Percentiles rank a stretch among this genome's conserved stretches.
Evolutionary conservation across 2,888 invertebrate species (phyloP).

Genomic region (Mythimna impura): DNA sequence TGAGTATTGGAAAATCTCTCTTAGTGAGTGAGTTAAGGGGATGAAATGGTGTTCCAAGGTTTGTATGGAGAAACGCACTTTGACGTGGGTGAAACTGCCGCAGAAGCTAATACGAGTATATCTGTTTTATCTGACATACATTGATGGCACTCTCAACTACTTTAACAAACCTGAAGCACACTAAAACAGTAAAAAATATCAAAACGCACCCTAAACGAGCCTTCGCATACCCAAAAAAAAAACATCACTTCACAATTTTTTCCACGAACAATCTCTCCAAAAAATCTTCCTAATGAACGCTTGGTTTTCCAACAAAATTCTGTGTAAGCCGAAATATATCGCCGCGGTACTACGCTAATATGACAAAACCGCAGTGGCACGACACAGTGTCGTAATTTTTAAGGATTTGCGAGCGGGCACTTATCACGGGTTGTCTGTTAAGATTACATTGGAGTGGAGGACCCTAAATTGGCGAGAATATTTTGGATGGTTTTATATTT

Average conservation of each 20-base stretch:
- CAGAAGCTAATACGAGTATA: no score
- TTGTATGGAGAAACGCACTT: no score
- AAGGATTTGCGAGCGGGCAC: slow-evolving; percentile 79
- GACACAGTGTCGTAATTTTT: slow-evolving; percentile 81
- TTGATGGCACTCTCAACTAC: background rate
- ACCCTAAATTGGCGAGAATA: slow-evolving; percentile 57
- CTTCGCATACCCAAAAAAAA: slow-evolving; percentile 35
- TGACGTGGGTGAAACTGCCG: no score
- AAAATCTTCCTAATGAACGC: slow-evolving; percentile 60
- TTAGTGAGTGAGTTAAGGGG: no score
- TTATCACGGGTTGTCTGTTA: slow-evolving; percentile 73
- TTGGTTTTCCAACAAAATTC: slow-evolving; percentile 58
- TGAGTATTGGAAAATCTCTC: no score
- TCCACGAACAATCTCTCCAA: slow-evolving; percentile 43
- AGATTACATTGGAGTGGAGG: slow-evolving; percentile 61
- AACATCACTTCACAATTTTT: slow-evolving; percentile 43
- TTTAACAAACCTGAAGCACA: slow-evolving; percentile 2
- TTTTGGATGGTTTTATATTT: slow-evolving; percentile 23
- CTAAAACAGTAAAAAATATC: slow-evolving; percentile 35
- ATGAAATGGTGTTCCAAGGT: no score
- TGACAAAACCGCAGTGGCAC: slow-evolving; percentile 74
- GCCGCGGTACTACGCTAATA: slow-evolving; percentile 65
- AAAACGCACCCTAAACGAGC: slow-evolving; percentile 28
- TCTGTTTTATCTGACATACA: no score
- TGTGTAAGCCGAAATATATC: slow-evolving; percentile 62